phyloP scores from a whole-genome alignment of 2,888 invertebrate species.

The Alloscopus bannaensis region DNA sequence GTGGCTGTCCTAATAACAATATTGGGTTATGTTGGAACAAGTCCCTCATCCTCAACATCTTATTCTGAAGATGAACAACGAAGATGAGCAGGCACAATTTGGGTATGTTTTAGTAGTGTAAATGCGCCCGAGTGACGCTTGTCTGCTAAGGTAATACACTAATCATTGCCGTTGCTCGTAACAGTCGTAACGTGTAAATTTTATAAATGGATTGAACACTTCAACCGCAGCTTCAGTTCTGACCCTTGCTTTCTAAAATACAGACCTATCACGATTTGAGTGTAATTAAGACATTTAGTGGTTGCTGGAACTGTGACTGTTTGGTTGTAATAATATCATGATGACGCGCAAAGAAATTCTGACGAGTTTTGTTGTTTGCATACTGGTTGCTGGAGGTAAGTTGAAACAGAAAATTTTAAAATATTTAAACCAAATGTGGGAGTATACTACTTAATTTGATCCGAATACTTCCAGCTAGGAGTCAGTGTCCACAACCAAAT shows the following conservation, averaged over 20 bases:
- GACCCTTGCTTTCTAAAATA: background rate
- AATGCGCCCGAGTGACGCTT: too few species aligned
- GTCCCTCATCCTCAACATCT: background rate
- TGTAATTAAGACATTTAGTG: too few species aligned
- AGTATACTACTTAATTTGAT: background rate
- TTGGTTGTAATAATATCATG: too few species aligned
- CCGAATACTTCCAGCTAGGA: background rate
- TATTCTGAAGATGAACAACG: too few species aligned
- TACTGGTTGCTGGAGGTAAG: constrained; percentile 39
- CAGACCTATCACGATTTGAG: too few species aligned
- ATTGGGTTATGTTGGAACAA: constrained; percentile 2
- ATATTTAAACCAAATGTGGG: background rate
- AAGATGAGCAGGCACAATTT: too few species aligned
- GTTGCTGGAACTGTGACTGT: too few species aligned
- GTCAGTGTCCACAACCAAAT: constrained; percentile 69
- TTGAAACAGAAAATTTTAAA: background rate
- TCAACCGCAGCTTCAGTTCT: constrained; percentile 15
- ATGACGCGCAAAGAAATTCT: background rate
- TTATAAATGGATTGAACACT: constrained; percentile 36
- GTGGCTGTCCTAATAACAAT: constrained; percentile 17
- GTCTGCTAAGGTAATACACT: too few species aligned
- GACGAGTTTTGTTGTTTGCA: background rate
- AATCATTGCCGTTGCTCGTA: too few species aligned
- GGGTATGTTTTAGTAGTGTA: too few species aligned
- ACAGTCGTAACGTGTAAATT: too few species aligned